Conservation (phyloP, 2,797 vertebrate species). For the Pampus argenteus region DNA sequence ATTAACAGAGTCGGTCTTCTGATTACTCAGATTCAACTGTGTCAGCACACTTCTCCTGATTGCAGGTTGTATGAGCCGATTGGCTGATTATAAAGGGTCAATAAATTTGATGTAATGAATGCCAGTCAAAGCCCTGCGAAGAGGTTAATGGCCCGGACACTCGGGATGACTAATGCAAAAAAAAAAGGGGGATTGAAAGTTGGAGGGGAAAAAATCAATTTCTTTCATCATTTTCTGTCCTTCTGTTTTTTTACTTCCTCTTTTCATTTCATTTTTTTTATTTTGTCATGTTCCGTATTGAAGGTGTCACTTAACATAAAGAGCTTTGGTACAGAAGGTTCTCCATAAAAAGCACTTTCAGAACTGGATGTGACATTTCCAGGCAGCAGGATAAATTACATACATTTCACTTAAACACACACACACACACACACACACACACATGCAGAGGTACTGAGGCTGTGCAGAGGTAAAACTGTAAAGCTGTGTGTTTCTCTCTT, state of each 20-base stretch:
- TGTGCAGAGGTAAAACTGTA: constrained; percentile 34
- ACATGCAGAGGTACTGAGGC: constrained; percentile 11
- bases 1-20: constrained; percentile 45
- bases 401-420: constrained; percentile 23
- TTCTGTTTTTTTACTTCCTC: constrained; percentile 6
- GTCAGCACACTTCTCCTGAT: constrained; percentile 63
- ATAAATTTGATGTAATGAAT: constrained; percentile 53
- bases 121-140: constrained; percentile 38
- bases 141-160: constrained; percentile 4
- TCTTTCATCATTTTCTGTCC: constrained; percentile 5
- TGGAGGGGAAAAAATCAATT: neutral
- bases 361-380: constrained; percentile 38
- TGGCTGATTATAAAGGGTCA: constrained; percentile 53
- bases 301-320: constrained; percentile 31
- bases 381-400: constrained; percentile 22
- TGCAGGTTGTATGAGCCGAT: constrained; percentile 50
- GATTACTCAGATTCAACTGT: constrained; percentile 48
- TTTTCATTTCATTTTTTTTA: neutral
- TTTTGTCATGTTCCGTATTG: constrained; percentile 12
- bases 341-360: constrained; percentile 21
- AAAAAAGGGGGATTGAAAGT: neutral
- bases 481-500: constrained; percentile 20
- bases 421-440: constrained; percentile 6
- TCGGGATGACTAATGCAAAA: constrained; percentile 15
- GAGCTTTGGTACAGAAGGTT: constrained; percentile 26